These are phyloP conservation scores for Mus minutoides DNA, from an alignment of 2,797 vertebrate genomes.

Conservation along the genomic window DNA sequence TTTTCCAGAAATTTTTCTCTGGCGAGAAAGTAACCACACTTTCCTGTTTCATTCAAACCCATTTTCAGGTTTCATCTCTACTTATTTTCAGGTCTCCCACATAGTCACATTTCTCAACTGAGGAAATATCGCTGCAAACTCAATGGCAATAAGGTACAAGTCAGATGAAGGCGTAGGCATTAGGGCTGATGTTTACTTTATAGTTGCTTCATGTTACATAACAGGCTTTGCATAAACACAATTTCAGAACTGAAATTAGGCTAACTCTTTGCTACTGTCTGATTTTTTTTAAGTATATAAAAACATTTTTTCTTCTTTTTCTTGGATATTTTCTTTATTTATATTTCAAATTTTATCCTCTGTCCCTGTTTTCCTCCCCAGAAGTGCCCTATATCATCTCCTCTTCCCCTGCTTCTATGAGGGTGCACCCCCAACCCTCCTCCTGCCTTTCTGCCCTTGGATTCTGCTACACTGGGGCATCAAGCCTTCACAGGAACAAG, in stretches of 20 bases:
- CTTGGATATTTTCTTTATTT: too few species aligned
- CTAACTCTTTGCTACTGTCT: neutral
- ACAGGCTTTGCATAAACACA: slow-evolving; percentile 2
- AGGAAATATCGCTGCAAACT: slow-evolving; percentile 10
- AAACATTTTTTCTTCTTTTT: too few species aligned
- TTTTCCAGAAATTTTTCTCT: neutral
- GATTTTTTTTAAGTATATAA: neutral
- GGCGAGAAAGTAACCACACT: neutral
- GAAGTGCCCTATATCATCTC: too few species aligned
- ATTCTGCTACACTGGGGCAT: too few species aligned
- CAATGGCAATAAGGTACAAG: slow-evolving; percentile 9
- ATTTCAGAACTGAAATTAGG: neutral
- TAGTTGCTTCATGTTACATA: neutral
- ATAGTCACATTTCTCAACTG: slow-evolving; percentile 18
- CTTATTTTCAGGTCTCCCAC: neutral
- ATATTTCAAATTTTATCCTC: too few species aligned
- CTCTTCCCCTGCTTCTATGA: too few species aligned
- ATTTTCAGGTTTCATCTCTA: neutral
- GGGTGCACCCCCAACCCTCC: too few species aligned
- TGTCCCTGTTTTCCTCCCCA: too few species aligned
- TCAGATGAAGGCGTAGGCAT: neutral
- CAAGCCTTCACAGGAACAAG: too few species aligned
- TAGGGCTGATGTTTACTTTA: slow-evolving; percentile 30
- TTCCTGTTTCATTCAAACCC: neutral
- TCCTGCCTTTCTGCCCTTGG: too few species aligned